Evolutionary conservation across 2,797 vertebrate genomes (phyloP), one percentile per base, ranked within the genome.

Genomic region (Dromococcyx pavoninus): DNA sequence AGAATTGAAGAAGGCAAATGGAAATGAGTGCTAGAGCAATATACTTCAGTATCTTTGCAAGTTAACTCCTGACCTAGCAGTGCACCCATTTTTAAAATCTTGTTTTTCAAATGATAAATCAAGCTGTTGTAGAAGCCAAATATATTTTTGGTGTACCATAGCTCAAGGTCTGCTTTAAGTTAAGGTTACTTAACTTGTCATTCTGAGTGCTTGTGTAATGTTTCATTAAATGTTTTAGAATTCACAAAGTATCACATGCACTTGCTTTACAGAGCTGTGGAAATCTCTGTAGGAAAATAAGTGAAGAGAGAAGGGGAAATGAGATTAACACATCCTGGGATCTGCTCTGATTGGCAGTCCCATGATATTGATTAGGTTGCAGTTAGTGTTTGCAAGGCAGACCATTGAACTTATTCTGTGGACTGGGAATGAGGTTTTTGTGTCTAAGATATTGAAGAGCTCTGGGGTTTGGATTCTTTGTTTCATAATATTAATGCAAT

Each of bases 141-240:
- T 66, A 33, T 30, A 44, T 65, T 89, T 92, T 78, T 92, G 61
- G 32, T 89, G 73, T 74, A 28, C 74, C 5, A 2, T 75, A 86
- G 71, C 78, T 91, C 39, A 58, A 75, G 75, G 62, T 95, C 91
- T 97, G 92, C 78, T 93, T 94, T 94, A 91, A 94, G 61, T 95
- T 92, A 92, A 93, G 70, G 79, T 91, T 91, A 78, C 87, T 91
- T 95, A 89, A 91, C 61, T 95, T 93, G 93, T 95, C 92, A 89
- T 86, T 86, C 35, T 75, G 85, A 84, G 88, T 72, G 85, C 56
- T 93, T 94, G 72, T 89, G 85, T 56, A 80, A 83, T 75, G 70
- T 94, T 94, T 95, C 61, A 25, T 87, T 79, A 78, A 73, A 73
- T 35, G 57, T 54, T 95, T 86, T 75, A 75, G 81, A 86, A 94